phyloP scores from a whole-genome alignment of 2,113 vertebrate species.

The Gadus chalcogrammus region DNA sequence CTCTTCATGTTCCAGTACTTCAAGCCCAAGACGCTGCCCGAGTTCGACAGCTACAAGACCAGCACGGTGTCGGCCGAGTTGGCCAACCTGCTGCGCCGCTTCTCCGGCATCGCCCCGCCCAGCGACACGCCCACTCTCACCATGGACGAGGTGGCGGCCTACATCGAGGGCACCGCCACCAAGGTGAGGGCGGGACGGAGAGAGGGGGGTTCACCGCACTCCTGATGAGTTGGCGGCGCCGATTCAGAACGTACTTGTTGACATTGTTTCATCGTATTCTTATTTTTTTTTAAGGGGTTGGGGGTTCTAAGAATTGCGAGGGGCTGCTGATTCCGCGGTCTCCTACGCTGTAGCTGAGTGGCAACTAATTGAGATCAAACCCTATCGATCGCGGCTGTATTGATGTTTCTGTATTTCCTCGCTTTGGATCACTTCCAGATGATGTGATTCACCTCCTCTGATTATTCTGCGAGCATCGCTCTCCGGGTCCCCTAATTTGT shows the following conservation, averaged over 20 bases:
- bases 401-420: too few relatives aligned
- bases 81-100: constrained; percentile 91
- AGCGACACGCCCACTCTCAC: constrained; percentile 81
- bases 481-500: not conserved
- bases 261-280: too few relatives aligned
- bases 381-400: too few relatives aligned
- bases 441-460: too few relatives aligned
- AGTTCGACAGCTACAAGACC: constrained; percentile 98
- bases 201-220: too few relatives aligned
- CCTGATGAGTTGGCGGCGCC: not conserved
- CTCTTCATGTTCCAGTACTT: constrained; percentile 96
- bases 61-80: constrained; percentile 96
- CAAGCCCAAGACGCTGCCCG: constrained; percentile 94
- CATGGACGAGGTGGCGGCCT: constrained; percentile 86
- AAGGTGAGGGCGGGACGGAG: constrained; percentile 74
- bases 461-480: too few relatives aligned
- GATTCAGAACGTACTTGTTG: too few relatives aligned
- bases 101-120: constrained; percentile 82
- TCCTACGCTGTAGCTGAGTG: too few relatives aligned
- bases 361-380: too few relatives aligned
- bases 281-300: not conserved
- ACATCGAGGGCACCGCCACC: constrained; percentile 84
- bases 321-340: too few relatives aligned
- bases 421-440: too few relatives aligned
- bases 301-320: too few relatives aligned